Evolutionary conservation across 2,888 invertebrate genomes (phyloP), one percentile per base, ranked within the genome.

Genomic region (Augiades crinisus): DNA sequence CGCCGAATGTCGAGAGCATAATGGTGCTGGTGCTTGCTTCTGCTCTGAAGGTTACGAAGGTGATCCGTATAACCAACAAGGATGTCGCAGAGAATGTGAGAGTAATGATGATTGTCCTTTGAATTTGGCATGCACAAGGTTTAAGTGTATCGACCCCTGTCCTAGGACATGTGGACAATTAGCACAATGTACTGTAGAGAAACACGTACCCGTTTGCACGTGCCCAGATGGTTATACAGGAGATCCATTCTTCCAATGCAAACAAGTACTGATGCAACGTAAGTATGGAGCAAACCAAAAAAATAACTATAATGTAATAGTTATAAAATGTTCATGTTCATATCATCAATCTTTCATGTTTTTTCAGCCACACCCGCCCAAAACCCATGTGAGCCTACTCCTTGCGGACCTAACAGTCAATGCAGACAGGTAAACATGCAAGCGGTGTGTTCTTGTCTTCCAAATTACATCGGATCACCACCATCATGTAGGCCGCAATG

Each of bases 331-430:
- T n/a, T n/a, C n/a, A 5, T 12, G 30, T 30, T 30, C 5, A 30
- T 14, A 19, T 5, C 16, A 33, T 6, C 2, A 21, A n/a, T n/a
- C n/a, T n/a, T n/a, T n/a, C n/a, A n/a, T n/a, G n/a, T n/a, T n/a
- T n/a, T 60, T 55, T 57, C 69, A 83, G 81, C 88, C 62, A 75
- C 81, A 47, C 88, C 91, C 37, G 80, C 87, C 24, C 72, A 90
- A 53, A 94, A 96, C 69, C 96, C 96, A 5, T 97, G 97, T 67
- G 91, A 92, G 56, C 96, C 96, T 47, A 93, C 95, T 16, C 96
- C 97, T 0, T 97, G 97, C 75, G 97, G 97, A 43, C 95, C 96
- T 0, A 96, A 96, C 75, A 95, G 96, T 71, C 94, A 95, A 71
- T 97, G 97, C 59, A 92, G 95, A 66, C 93, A 93, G 65, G 92